These are phyloP conservation scores for Urocyon cinereoargenteus DNA, from an alignment of 2,797 vertebrate genomes.

Conservation along the genomic window DNA sequence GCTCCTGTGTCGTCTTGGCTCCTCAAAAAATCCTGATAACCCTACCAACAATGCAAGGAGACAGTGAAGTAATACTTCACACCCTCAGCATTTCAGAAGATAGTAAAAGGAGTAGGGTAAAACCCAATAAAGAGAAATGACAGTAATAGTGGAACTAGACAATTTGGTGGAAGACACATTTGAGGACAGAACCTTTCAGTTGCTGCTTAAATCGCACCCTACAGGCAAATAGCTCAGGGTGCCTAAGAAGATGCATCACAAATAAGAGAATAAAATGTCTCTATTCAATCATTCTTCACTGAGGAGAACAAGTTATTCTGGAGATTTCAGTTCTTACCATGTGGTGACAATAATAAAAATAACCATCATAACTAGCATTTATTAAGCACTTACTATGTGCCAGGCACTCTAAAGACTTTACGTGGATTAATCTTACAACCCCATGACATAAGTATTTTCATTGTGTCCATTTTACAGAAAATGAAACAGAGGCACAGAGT, in stretches of 20 bases:
- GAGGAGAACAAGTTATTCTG: not conserved
- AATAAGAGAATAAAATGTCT: constrained; percentile 8
- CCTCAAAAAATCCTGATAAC: not conserved
- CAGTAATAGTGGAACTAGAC: not conserved
- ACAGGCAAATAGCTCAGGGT: not conserved
- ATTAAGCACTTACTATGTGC: not conserved
- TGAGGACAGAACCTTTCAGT: not conserved
- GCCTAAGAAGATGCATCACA: not conserved
- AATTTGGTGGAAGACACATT: not conserved
- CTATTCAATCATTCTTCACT: not conserved
- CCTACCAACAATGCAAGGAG: not conserved
- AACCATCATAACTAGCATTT: not conserved
- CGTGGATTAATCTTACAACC: not conserved
- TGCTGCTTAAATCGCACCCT: not conserved
- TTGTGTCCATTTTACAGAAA: not conserved
- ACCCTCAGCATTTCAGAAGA: not conserved
- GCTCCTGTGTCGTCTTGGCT: not conserved
- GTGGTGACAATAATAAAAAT: not conserved
- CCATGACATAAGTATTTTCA: not conserved
- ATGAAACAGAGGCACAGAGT: not conserved
- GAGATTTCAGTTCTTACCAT: not conserved
- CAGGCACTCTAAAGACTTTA: not conserved
- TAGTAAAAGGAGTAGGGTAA: not conserved
- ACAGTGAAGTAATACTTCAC: not conserved
- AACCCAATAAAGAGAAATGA: not conserved